Evolutionary conservation across 2,113 vertebrate species (phyloP).

Genomic region (Phodopus roborovskii): DNA sequence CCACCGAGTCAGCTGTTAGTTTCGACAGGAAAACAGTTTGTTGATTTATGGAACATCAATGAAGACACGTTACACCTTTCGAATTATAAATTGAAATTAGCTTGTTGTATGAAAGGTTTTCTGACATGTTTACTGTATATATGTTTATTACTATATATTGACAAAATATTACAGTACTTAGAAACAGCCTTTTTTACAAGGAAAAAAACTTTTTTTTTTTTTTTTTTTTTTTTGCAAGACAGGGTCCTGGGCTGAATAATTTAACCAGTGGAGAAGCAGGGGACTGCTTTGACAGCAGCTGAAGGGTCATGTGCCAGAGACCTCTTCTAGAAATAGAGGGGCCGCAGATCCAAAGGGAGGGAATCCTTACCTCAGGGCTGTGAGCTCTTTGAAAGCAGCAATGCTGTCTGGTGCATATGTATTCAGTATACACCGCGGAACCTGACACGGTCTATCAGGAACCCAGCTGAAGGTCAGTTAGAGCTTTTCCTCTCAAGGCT

Average conservation of each 20-base stretch:
- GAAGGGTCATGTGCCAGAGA: not conserved
- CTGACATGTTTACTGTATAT: not conserved
- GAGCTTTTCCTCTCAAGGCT: not conserved
- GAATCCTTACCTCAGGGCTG: not conserved
- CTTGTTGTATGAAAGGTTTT: not conserved
- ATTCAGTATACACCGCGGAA: not conserved
- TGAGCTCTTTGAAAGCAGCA: not conserved
- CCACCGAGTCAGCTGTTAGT: not conserved
- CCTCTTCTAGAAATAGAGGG: not conserved
- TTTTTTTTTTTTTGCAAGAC: not conserved
- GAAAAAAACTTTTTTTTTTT: not conserved
- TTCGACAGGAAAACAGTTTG: not conserved
- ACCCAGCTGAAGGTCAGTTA: not conserved
- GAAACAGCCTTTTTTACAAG: not conserved
- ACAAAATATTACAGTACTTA: constrained; percentile 7
- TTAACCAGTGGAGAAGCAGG: not conserved
- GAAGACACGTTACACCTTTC: constrained; percentile 26
- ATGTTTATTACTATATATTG: constrained; percentile 7
- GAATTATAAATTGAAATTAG: constrained; percentile 36
- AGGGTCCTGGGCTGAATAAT: not conserved
- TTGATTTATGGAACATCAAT: not conserved
- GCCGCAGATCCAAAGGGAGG: not conserved
- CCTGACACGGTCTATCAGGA: not conserved
- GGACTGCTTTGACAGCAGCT: not conserved
- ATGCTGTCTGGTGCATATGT: not conserved